Evolutionary conservation across 2,888 invertebrate species (phyloP).

Genomic region (Labia minor): DNA sequence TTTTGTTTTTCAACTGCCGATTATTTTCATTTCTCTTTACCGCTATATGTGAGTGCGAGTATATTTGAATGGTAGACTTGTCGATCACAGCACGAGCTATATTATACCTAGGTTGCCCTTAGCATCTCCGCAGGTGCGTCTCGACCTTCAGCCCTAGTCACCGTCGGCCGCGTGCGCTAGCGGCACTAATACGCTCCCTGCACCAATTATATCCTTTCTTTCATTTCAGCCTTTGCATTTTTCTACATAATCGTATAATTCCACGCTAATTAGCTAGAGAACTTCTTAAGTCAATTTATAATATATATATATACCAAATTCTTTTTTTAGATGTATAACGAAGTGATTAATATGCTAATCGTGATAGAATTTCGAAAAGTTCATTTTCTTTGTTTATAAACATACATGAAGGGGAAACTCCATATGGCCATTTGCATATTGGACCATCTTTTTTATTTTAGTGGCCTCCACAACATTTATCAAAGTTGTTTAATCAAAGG

Average conservation of each 20-base stretch:
- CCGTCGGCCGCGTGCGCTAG: constrained; percentile 8
- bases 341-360: not conserved
- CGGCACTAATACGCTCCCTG: not conserved
- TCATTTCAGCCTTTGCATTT: not conserved
- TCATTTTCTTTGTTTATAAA: too few species aligned
- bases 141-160: constrained; percentile 1
- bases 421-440: not conserved
- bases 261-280: not conserved
- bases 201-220: not conserved
- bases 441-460: not conserved
- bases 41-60: too few species aligned
- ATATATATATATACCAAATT: not conserved
- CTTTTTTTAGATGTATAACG: not conserved
- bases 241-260: not conserved
- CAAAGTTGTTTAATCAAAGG: not conserved
- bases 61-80: too few species aligned
- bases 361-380: too few species aligned
- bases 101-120: too few species aligned
- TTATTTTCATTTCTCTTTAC: too few species aligned
- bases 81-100: too few species aligned
- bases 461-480: not conserved
- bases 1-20: too few species aligned
- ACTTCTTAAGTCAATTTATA: not conserved
- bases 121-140: not conserved
- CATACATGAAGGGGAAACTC: not conserved